A percentile compares a stretch with the other conserved stretches of the same genome.
These are phyloP conservation scores for Sacculina carcini DNA, from an alignment of 2,888 invertebrate genomes.

Conservation along the genomic window DNA sequence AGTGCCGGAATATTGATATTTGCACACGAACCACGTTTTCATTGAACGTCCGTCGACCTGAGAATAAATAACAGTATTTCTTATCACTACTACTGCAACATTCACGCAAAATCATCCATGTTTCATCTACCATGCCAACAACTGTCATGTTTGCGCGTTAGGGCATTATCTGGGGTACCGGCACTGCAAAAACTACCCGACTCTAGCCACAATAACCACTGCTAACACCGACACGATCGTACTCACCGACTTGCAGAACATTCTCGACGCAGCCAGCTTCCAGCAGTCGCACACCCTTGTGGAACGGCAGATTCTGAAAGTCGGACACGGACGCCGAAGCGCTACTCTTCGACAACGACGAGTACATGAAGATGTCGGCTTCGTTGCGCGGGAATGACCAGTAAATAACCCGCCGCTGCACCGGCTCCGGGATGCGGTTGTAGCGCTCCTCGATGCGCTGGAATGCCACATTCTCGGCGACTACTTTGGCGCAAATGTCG, in stretches of 20 bases:
- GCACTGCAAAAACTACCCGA: too few species aligned
- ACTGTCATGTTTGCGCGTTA: background rate
- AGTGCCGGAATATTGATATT: too few species aligned
- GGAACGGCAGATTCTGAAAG: constrained; percentile 55
- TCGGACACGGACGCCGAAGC: constrained; percentile 25
- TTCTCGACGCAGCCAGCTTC: constrained; percentile 56
- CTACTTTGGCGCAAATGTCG: constrained; percentile 55
- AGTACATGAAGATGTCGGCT: constrained; percentile 69
- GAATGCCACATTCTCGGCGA: constrained; percentile 58
- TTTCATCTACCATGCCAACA: background rate
- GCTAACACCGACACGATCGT: background rate
- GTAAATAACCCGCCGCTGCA: constrained; percentile 59
- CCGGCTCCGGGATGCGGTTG: constrained; percentile 63
- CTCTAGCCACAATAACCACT: too few species aligned
- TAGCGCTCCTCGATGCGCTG: constrained; percentile 63
- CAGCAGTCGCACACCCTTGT: constrained; percentile 55
- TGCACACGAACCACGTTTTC: too few species aligned
- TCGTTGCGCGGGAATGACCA: constrained; percentile 72
- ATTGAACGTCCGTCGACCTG: too few species aligned
- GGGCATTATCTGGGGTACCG: too few species aligned
- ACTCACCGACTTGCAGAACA: constrained; percentile 68
- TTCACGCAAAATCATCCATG: background rate
- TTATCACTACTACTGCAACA: too few species aligned
- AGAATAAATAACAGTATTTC: too few species aligned
- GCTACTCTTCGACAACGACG: constrained; percentile 37